Percentiles rank a stretch among this genome's conserved stretches.
Evolutionary conservation across 1,140 invertebrate species (phyloP).

Genomic region (Lycorma delicatula): DNA sequence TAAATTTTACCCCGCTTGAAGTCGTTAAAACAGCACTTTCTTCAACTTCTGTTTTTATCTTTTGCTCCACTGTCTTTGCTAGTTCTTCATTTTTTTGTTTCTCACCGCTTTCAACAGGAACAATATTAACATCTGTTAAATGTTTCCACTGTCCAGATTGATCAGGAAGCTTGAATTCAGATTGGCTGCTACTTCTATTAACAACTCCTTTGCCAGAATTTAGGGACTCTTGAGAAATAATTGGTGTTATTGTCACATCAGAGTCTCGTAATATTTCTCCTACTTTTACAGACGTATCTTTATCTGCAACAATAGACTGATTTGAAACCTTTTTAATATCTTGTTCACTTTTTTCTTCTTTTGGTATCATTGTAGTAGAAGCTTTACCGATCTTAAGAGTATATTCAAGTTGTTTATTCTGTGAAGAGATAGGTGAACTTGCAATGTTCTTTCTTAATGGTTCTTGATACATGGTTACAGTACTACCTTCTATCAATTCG

Average conservation of each 20-base stretch:
- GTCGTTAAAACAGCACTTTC: background rate
- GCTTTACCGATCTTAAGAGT: background rate
- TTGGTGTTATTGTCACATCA: background rate
- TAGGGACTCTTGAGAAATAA: background rate
- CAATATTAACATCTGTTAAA: background rate
- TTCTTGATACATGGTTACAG: background rate
- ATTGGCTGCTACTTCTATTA: too few species aligned
- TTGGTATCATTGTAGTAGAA: background rate
- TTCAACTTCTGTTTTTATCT: constrained; percentile 2
- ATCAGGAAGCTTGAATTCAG: too few species aligned
- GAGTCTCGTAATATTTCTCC: background rate
- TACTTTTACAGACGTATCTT: background rate
- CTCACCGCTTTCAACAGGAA: background rate
- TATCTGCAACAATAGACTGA: background rate
- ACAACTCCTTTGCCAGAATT: background rate
- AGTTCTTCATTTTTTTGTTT: background rate
- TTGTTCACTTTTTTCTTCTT: background rate
- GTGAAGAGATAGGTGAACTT: background rate
- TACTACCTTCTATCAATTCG: background rate
- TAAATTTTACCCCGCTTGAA: background rate
- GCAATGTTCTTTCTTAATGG: background rate
- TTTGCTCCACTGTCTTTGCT: background rate
- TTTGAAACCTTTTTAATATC: too few species aligned
- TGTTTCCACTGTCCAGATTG: too few species aligned
- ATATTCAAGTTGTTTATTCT: background rate